Conservation (phyloP, 2,888 invertebrate genomes). For the Euzetes globulus region DNA sequence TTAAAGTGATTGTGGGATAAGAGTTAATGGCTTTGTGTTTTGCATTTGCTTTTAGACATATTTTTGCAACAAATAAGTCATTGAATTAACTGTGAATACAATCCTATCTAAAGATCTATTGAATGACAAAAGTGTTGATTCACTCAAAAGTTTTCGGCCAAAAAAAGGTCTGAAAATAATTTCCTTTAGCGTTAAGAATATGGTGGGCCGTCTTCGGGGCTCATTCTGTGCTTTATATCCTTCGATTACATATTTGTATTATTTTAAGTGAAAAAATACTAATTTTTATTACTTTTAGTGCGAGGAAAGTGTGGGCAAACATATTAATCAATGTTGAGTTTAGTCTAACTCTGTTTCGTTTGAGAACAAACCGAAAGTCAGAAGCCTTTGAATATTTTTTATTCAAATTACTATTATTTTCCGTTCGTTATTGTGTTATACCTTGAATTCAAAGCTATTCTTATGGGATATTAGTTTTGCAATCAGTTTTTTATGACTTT, state of each 20-base stretch:
- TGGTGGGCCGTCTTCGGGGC: not conserved
- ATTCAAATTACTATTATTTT: not conserved
- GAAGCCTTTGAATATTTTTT: not conserved
- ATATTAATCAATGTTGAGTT: not conserved
- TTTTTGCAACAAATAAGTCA: not conserved
- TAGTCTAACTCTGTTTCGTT: not conserved
- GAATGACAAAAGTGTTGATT: not conserved
- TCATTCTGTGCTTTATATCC: not conserved
- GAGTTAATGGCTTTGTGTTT: not conserved
- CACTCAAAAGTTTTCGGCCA: not conserved
- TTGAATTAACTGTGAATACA: not conserved
- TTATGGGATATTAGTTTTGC: not conserved
- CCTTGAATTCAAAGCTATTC: not conserved
- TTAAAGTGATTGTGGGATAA: not conserved
- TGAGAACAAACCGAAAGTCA: not conserved
- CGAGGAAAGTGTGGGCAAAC: not conserved
- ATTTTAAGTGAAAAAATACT: too few relatives aligned
- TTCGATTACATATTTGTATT: too few relatives aligned
- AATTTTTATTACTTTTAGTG: too few relatives aligned
- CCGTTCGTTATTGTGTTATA: not conserved
- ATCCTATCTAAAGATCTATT: not conserved
- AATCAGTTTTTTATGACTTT: not conserved
- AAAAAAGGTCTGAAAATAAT: not conserved
- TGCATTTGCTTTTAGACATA: conserved; percentile 2
- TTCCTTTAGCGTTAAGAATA: not conserved